Conservation (phyloP, 2,797 vertebrate genomes). For the Miichthys miiuy region DNA sequence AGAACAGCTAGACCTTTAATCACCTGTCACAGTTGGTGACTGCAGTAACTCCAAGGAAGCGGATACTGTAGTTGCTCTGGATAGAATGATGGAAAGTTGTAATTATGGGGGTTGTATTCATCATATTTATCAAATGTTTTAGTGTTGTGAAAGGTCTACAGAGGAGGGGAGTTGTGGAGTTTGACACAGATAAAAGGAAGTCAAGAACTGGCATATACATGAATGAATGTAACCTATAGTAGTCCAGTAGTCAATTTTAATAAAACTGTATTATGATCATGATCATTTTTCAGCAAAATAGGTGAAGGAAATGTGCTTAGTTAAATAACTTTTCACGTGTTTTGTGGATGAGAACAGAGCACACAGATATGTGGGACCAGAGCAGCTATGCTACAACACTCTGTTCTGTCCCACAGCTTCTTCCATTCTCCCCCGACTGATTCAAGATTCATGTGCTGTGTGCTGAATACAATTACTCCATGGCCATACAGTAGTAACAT, state of each 20-base stretch:
- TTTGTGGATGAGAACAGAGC: neutral
- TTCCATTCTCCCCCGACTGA: neutral
- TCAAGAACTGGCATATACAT: neutral
- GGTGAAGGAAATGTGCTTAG: neutral
- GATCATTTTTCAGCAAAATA: neutral
- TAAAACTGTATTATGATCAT: too few relatives aligned
- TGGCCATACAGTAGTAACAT: neutral
- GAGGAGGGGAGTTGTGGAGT: neutral
- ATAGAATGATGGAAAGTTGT: conserved; percentile 28
- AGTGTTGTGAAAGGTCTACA: neutral
- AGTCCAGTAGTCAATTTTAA: too few relatives aligned
- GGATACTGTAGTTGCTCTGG: conserved; percentile 30
- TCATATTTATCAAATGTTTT: conserved; percentile 19
- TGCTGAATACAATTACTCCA: conserved; percentile 6
- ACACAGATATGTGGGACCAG: conserved; percentile 17
- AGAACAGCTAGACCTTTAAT: conserved; percentile 63
- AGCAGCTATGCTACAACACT: conserved; percentile 3
- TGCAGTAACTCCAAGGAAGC: conserved; percentile 38
- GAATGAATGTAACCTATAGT: neutral
- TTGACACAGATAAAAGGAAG: conserved; percentile 1
- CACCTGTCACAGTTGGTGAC: conserved; percentile 58
- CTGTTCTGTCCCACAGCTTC: conserved; percentile 9
- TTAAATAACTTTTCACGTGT: neutral
- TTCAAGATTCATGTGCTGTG: neutral
- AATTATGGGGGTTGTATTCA: neutral